These are phyloP conservation scores for Dipus sagitta DNA, from an alignment of 2,797 vertebrate species.

Conservation along the genomic window DNA sequence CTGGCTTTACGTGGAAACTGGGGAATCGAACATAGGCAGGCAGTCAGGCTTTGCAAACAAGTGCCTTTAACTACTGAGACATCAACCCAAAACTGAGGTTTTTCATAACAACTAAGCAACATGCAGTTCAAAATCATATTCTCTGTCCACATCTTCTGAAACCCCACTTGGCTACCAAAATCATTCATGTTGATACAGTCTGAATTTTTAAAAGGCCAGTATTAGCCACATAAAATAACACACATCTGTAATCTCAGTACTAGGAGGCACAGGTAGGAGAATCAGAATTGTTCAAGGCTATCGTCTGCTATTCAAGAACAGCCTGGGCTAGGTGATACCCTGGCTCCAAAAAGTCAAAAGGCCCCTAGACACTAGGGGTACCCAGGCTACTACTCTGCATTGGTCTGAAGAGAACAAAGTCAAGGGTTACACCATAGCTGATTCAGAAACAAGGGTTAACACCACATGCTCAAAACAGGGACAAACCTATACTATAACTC, in stretches of 20 bases:
- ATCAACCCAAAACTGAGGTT: neutral
- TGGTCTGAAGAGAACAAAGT: constrained; percentile 27
- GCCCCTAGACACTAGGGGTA: neutral
- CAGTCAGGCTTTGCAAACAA: too few relatives aligned
- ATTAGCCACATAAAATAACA: neutral
- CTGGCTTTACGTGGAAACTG: too few relatives aligned
- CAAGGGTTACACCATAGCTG: neutral
- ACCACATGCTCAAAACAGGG: neutral
- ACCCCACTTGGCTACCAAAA: neutral
- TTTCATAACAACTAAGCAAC: too few relatives aligned
- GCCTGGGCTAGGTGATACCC: too few relatives aligned
- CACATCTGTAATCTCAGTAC: neutral
- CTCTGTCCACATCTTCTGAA: constrained; percentile 1
- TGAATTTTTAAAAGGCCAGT: neutral
- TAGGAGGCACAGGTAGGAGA: neutral
- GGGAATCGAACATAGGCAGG: too few relatives aligned
- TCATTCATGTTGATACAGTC: constrained; percentile 26
- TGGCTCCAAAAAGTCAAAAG: neutral
- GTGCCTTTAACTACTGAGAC: too few relatives aligned
- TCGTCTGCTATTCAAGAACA: neutral
- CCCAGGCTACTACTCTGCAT: neutral
- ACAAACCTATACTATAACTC: neutral
- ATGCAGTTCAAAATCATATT: constrained; percentile 8
- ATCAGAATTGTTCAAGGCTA: neutral
- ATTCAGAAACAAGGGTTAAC: neutral